Base-by-base conservation (phyloP, 2,797 vertebrate genomes). In the Catamblyrhynchus diadema region DNA sequence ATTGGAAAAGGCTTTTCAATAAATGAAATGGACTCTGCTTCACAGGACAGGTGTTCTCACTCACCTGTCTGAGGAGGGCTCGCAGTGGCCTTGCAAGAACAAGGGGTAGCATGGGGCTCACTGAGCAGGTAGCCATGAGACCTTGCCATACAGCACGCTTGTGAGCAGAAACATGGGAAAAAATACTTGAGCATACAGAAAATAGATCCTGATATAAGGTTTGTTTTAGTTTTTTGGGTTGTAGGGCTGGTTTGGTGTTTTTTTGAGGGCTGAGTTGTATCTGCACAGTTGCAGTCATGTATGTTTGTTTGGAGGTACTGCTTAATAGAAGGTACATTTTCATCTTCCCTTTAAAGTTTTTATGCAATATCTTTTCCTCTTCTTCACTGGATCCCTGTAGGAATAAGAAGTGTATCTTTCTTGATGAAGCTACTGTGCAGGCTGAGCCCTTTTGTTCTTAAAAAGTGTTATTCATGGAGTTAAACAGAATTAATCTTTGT, bases 401-500 rank as follows among this genome's bases (percentile, higher is more conserved):
- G 21, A 27, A 41, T 45, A 39, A 85, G 62, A 85, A 62, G 19
- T n/a, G 30, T 13, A n/a, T 82, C 47, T 39, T 91, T n/a, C 42
- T 71, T 69, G 32, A 54, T 53, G 25, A 79, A 85, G 67, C 28
- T 82, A 25, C 20, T 56, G 35, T 1, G 1, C 0, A 0, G 59
- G 39, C 39, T 88, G 47, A 54, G 10, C 6, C 44, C 39, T 80
- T 90, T 77, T 90, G 47, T 80, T 90, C 83, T 88, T 84, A 18
- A 18, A 53, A 64, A 62, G 51, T 45, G 21, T 84, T 86, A 47
- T 64, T 88, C 30, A 28, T 81, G 27, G 35, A 67, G 24, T 86
- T 78, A 73, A 91, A 71, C 12, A 64, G 56, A 91, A 89, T 73
- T 80, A 82, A 60, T 91, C 81, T 77, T 89, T 92, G 66, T 90